Evolutionary conservation across 2,113 vertebrate genomes (phyloP).

Genomic region (Phaethornis superciliosus): DNA sequence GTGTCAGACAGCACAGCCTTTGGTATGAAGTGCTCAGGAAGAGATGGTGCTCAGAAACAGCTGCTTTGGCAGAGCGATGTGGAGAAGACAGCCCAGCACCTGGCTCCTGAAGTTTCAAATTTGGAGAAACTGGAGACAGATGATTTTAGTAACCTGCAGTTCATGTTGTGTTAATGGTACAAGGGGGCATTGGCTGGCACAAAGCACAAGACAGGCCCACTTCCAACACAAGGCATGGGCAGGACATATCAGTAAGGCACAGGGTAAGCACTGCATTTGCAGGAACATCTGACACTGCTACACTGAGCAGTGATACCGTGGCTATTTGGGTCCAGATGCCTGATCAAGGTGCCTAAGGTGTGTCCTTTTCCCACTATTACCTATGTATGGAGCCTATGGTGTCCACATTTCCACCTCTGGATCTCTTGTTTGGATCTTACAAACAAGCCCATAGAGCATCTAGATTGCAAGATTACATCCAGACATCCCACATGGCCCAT

Average conservation of each 20-base stretch:
- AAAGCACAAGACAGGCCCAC: neutral
- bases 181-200: neutral
- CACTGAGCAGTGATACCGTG: rapidly evolving
- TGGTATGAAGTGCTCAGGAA: neutral
- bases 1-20: neutral
- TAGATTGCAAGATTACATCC: neutral
- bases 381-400: neutral
- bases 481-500: neutral
- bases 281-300: neutral
- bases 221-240: neutral
- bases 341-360: neutral
- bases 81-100: neutral
- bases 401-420: neutral
- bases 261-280: neutral
- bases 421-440: neutral
- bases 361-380: rapidly evolving
- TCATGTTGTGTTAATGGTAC: neutral
- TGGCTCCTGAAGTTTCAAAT: neutral
- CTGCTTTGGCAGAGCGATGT: neutral
- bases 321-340: neutral
- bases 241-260: neutral
- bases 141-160: neutral
- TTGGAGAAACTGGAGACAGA: neutral
- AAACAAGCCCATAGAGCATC: neutral
- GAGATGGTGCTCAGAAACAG: neutral